phyloP scores from a whole-genome alignment of 2,113 vertebrate genomes.

The Percina caprodes region DNA sequence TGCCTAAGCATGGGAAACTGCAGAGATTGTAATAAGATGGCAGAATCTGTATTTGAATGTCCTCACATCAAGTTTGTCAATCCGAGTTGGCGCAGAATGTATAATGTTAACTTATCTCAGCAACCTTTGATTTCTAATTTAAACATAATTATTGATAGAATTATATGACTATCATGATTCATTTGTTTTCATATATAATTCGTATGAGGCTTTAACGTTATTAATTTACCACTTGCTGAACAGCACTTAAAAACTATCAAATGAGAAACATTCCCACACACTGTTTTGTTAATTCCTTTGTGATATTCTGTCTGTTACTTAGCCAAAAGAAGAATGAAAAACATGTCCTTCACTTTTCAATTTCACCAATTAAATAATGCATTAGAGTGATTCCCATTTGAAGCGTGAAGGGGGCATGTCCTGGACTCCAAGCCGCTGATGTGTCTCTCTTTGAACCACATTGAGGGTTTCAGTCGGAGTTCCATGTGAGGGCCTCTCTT shows the following conservation, averaged over 20 bases:
- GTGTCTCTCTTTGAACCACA: conserved; percentile 27
- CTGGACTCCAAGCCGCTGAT: conserved; percentile 16
- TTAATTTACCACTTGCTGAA: conserved; percentile 12
- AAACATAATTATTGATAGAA: neutral
- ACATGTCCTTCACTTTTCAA: conserved; percentile 14
- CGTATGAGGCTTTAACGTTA: neutral
- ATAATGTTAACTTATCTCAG: neutral
- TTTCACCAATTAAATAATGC: conserved; percentile 54
- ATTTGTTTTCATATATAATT: conserved; percentile 18
- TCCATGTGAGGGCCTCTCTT: conserved; percentile 6
- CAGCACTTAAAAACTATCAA: conserved; percentile 1
- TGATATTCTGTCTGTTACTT: neutral
- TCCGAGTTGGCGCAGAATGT: neutral
- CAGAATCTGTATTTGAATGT: neutral
- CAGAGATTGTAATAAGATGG: neutral
- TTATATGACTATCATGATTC: neutral
- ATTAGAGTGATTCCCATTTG: conserved; percentile 34
- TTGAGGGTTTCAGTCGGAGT: conserved; percentile 17
- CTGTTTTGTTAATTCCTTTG: neutral
- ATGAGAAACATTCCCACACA: neutral
- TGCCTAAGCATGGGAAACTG: neutral
- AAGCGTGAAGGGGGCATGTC: conserved; percentile 19
- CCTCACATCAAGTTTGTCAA: neutral
- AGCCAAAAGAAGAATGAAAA: conserved; percentile 23
- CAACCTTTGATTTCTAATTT: neutral